Percentiles rank a stretch among this genome's conserved stretches.
Conservation (phyloP, 2,113 vertebrate genomes). For the Calidris pygmaea region DNA sequence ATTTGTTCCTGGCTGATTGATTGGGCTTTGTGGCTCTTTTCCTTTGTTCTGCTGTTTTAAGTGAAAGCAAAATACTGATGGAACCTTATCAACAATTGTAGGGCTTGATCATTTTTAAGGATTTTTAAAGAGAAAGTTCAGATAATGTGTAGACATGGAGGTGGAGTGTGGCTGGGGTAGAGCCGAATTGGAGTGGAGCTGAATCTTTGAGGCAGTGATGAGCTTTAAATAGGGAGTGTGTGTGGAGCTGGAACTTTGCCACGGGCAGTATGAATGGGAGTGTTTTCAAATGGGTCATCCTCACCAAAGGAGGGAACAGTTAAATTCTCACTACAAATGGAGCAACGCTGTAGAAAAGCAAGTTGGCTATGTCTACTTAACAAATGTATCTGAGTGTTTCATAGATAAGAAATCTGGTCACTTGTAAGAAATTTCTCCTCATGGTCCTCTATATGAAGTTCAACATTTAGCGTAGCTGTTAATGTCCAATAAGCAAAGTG, state of each 20-base stretch:
- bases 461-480: not conserved
- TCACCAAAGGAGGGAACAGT: not conserved
- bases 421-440: not conserved
- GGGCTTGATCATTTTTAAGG: not conserved
- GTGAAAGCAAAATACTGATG: not conserved
- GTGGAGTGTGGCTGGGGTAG: not conserved
- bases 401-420: not conserved
- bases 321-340: not conserved
- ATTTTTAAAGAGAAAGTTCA: not conserved
- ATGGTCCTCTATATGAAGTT: not conserved
- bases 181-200: not conserved
- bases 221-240: not conserved
- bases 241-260: not conserved
- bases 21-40: not conserved
- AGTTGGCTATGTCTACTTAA: not conserved
- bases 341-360: not conserved
- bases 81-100: not conserved
- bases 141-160: not conserved
- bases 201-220: not conserved
- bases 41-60: not conserved
- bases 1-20: not conserved
- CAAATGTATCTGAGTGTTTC: not conserved
- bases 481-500: not conserved
- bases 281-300: not conserved
- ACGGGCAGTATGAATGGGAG: not conserved